Evolutionary conservation across 1,140 invertebrate genomes (phyloP).

Genomic region (Caenorhabditis latens): DNA sequence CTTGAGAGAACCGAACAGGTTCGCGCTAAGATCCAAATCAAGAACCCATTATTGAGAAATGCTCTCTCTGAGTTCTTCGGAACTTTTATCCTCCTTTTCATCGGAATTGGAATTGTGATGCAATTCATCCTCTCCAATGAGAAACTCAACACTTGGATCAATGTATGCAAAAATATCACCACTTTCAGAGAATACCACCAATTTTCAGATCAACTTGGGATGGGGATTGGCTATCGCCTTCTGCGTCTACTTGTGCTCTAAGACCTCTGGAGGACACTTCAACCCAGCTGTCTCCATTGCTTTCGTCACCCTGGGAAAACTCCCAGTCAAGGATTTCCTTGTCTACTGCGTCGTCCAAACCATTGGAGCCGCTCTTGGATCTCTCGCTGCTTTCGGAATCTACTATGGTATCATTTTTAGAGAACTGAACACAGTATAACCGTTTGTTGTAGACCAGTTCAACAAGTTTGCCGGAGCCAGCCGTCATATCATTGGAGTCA

Average conservation of each 20-base stretch:
- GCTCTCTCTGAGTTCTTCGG: slow-evolving; percentile 65
- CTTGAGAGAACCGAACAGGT: slow-evolving; percentile 57
- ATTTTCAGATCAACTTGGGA: slow-evolving; percentile 66
- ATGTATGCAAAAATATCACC: background rate
- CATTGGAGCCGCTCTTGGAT: slow-evolving; percentile 80
- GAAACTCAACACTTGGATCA: slow-evolving; percentile 68
- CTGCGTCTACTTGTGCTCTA: slow-evolving; percentile 64
- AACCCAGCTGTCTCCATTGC: slow-evolving; percentile 81
- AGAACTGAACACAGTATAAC: slow-evolving; percentile 71
- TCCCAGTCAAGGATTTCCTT: slow-evolving; percentile 78
- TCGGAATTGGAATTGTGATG: slow-evolving; percentile 65
- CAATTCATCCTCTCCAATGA: slow-evolving; percentile 68
- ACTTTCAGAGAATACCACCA: too few relatives aligned
- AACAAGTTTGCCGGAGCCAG: slow-evolving; percentile 39
- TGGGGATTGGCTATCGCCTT: slow-evolving; percentile 68
- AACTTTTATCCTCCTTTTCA: slow-evolving; percentile 63
- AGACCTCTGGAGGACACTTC: slow-evolving; percentile 79
- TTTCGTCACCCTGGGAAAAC: slow-evolving; percentile 78
- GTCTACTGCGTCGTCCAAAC: slow-evolving; percentile 80
- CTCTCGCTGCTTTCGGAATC: slow-evolving; percentile 79
- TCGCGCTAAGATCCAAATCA: slow-evolving; percentile 65
- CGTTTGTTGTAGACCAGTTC: slow-evolving; percentile 77
- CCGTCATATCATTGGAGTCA: slow-evolving; percentile 41
- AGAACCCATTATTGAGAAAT: slow-evolving; percentile 61
- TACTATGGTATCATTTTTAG: slow-evolving; percentile 78